These are phyloP conservation scores for Mola mola DNA, from an alignment of 2,113 vertebrate genomes.

Conservation along the genomic window DNA sequence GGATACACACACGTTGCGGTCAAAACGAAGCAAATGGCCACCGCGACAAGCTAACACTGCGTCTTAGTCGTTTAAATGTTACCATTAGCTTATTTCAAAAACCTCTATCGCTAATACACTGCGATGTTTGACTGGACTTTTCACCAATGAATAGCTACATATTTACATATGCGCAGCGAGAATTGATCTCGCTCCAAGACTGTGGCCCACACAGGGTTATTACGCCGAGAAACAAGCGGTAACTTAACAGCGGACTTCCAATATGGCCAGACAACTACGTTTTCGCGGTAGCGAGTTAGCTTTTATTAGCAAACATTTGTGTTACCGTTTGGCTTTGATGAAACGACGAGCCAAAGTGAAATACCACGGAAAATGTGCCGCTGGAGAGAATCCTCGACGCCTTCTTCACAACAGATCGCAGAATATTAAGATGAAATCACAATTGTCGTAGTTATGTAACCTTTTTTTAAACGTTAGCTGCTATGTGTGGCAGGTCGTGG, in stretches of 20 bases:
- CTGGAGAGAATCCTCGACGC: slow-evolving; percentile 18
- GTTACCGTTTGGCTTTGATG: slow-evolving; percentile 60
- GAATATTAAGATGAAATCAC: slow-evolving; percentile 5
- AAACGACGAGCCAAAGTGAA: slow-evolving; percentile 47
- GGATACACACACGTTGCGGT: slow-evolving; percentile 26
- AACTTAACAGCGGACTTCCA: background rate
- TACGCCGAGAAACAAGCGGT: slow-evolving; percentile 16
- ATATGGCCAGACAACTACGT: slow-evolving; percentile 46
- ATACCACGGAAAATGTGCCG: slow-evolving; percentile 4
- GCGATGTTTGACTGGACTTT: too few species aligned
- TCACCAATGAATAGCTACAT: too few species aligned
- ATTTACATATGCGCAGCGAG: too few species aligned
- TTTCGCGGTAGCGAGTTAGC: slow-evolving; percentile 41
- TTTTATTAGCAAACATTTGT: slow-evolving; percentile 54
- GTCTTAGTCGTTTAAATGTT: background rate
- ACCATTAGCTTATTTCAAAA: background rate
- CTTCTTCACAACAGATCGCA: slow-evolving; percentile 9
- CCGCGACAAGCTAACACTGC: background rate
- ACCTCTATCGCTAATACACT: too few species aligned
- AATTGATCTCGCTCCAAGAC: too few species aligned
- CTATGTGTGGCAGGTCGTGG: slow-evolving; percentile 38
- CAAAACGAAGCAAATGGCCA: slow-evolving; percentile 41
- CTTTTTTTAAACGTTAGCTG: slow-evolving; percentile 15
- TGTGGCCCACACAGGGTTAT: background rate
- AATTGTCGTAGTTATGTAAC: slow-evolving; percentile 59